A percentile compares a stretch with the other conserved stretches of the same genome.
These are phyloP conservation scores for Dysmachus trigonus DNA, from an alignment of 2,888 invertebrate species.

Conservation along the genomic window DNA sequence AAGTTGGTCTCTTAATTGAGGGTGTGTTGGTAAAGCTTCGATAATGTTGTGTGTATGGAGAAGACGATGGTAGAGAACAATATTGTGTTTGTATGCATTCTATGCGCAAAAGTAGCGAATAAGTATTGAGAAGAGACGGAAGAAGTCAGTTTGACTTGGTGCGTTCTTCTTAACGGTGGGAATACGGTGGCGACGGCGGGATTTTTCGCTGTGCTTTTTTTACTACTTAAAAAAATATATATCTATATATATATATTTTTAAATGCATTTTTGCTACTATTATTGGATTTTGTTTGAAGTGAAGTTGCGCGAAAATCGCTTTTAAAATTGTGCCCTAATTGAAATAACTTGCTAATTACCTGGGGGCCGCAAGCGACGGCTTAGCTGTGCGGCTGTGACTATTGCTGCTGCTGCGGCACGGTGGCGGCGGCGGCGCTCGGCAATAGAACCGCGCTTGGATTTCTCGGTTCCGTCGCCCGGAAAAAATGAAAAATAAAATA, in stretches of 20 bases:
- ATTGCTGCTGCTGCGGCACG: background rate
- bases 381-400: background rate
- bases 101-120: slow-evolving; percentile 43
- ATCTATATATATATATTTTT: background rate
- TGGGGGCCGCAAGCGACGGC: background rate
- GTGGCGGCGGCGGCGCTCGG: background rate
- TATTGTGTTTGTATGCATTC: slow-evolving; percentile 15
- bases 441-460: background rate
- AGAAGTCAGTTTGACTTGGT: slow-evolving; percentile 49
- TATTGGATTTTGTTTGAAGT: slow-evolving; percentile 12
- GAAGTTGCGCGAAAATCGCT: slow-evolving; percentile 2
- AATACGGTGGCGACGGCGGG: slow-evolving; percentile 30
- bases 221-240: background rate
- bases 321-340: background rate
- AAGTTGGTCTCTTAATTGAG: background rate
- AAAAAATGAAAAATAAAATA: background rate
- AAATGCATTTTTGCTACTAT: slow-evolving; percentile 6
- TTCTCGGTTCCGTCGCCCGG: background rate
- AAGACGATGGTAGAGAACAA: background rate
- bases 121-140: slow-evolving; percentile 33
- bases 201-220: slow-evolving; percentile 8
- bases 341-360: background rate
- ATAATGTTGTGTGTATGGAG: background rate
- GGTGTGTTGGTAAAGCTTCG: background rate
- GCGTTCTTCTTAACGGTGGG: slow-evolving; percentile 48